These are phyloP conservation scores for Cenopis cana DNA, from an alignment of 2,888 invertebrate genomes.

Conservation along the genomic window DNA sequence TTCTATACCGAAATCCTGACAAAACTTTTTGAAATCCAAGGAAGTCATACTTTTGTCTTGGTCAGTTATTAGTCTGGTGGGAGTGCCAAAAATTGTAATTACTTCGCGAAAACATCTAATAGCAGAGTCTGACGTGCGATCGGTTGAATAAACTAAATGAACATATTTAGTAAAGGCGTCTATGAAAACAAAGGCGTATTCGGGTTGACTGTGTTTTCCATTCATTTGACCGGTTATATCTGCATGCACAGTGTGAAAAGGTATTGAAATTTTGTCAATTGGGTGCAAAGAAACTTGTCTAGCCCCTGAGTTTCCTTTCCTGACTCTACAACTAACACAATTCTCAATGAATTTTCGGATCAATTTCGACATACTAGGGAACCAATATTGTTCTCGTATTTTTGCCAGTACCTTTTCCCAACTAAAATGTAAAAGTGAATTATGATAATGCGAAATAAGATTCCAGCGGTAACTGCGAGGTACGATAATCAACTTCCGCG, in stretches of 20 bases:
- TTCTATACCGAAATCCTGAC: conserved; percentile 8
- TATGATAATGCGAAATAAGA: conserved; percentile 9
- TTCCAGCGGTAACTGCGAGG: conserved; percentile 12
- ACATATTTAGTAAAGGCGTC: conserved; percentile 45
- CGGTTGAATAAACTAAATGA: conserved; percentile 40
- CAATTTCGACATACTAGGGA: conserved; percentile 44
- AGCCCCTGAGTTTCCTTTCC: conserved; percentile 41
- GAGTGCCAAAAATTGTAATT: conserved; percentile 34
- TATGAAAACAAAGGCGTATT: conserved; percentile 46
- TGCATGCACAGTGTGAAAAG: conserved; percentile 45
- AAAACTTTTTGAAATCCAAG: conserved; percentile 40
- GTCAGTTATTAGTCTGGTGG: conserved; percentile 36
- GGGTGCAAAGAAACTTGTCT: conserved; percentile 43
- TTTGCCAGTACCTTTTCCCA: conserved; percentile 14
- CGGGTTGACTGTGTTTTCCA: conserved; percentile 33
- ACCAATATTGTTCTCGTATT: conserved; percentile 28
- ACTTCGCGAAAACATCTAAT: conserved; percentile 3
- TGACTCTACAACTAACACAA: conserved; percentile 38
- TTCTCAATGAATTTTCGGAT: conserved; percentile 36
- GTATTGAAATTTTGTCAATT: conserved; percentile 44
- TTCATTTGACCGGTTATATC: conserved; percentile 47
- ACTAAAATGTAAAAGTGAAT: conserved; percentile 7
- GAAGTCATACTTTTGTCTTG: conserved; percentile 43
- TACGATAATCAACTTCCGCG: not conserved
- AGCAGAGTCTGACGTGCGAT: conserved; percentile 35